Base-by-base conservation (phyloP, 1,140 invertebrate species). In the Linepithema humile region DNA sequence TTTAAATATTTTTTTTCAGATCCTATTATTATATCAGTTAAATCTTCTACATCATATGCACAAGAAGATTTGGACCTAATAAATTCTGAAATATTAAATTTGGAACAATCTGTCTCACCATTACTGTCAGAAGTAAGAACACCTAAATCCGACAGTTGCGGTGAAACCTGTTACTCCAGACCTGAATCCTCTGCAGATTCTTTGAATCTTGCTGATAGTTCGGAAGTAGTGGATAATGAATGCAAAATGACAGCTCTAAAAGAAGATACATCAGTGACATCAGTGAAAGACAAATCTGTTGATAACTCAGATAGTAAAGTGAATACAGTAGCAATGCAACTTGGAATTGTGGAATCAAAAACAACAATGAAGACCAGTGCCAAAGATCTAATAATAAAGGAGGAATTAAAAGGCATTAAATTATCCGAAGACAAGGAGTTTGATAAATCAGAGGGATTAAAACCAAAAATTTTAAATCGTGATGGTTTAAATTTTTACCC, bases 401-500 rank as follows among this genome's bases (percentile, higher is more conserved):
- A 87, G 35, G 84, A 86, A 64, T 23, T 82, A n/a, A 86, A 88
- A 40, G 32, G n/a, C 23, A 59, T 75, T 4, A 86, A 80, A 50
- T 57, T 82, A 17, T 45, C 65, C 38, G 57, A 60, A 9, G 89
- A 91, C 35, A 92, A 90, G 65, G 83, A 74, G 32, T 84, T 88
- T 38, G 88, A 89, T 9, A 92, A 92, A 59, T 23, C 67, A 0
- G 88, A 83, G 10, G 90, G 91, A 20, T 55, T 86, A 1, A 92
- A 91, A 87, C 38, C 87, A 0, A 93, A 91, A 82, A 60, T 83
- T 26, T 62, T 91, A 9, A 93, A 87, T 86, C 83, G 93, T 87
- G 83, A 88, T 38, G 93, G 93, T 32, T 88, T 93, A 26, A 93
- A 94, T 82, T 91, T 95, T 94, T 94, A 91, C 90, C 95, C 95